Conservation (phyloP, 1,140 invertebrate genomes). For the Brachionus sp. region DNA sequence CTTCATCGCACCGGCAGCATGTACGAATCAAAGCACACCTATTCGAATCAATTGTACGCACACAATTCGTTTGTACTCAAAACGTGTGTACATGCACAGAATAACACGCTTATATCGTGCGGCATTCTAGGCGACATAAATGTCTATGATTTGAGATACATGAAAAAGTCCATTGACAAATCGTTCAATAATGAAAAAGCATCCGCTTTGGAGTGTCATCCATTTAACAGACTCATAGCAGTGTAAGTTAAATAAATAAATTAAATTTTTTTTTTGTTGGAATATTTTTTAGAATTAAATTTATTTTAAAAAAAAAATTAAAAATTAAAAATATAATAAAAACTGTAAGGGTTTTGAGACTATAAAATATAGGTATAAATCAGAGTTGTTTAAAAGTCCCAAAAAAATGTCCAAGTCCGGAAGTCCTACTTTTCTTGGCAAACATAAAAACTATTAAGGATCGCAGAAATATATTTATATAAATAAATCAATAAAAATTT, state of each 20-base stretch:
- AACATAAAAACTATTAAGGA: no score
- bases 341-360: no score
- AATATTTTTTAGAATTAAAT: no score
- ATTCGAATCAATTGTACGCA: not conserved
- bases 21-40: not conserved
- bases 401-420: no score
- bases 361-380: no score
- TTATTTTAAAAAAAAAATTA: not conserved
- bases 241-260: constrained; percentile 5
- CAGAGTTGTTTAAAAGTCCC: no score
- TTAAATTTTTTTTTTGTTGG: no score
- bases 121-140: constrained; percentile 15
- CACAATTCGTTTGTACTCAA: constrained; percentile 34
- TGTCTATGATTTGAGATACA: constrained; percentile 20
- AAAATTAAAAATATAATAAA: not conserved
- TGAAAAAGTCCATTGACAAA: not conserved
- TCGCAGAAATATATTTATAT: no score
- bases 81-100: not conserved
- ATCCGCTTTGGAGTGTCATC: not conserved
- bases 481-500: no score
- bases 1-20: not conserved
- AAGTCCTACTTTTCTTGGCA: no score
- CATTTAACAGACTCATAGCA: not conserved
- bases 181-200: constrained; percentile 34
- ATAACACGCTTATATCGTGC: not conserved